phyloP scores from a whole-genome alignment of 2,888 invertebrate genomes.

The Mesoligia furuncula region DNA sequence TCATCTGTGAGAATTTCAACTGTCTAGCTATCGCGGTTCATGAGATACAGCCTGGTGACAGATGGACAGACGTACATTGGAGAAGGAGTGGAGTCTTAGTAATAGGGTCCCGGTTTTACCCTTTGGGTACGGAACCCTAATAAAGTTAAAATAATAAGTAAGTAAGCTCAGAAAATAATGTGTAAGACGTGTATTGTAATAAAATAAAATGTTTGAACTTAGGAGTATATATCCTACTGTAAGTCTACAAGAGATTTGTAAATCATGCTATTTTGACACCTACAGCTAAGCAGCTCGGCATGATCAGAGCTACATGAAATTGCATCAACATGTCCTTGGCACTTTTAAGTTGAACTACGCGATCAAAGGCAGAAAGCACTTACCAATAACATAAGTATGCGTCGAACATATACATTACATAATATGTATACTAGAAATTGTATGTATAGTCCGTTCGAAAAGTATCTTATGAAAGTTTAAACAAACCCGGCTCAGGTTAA shows the following conservation, averaged over 20 bases:
- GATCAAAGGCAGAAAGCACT: not conserved
- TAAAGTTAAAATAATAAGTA: not conserved
- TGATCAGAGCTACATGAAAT: slow-evolving; percentile 14
- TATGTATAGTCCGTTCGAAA: not conserved
- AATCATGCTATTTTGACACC: not conserved
- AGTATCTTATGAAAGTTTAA: not conserved
- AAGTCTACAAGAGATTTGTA: not conserved
- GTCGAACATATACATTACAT: no score
- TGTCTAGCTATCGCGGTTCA: no score
- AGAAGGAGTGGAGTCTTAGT: no score
- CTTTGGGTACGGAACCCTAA: no score
- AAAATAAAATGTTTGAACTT: slow-evolving; percentile 7
- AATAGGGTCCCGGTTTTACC: no score
- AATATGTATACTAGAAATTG: slow-evolving; percentile 2
- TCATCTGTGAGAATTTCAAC: no score
- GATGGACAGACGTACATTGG: no score
- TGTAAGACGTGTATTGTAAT: not conserved
- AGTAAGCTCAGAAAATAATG: not conserved
- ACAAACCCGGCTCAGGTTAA: not conserved
- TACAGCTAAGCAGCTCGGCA: not conserved
- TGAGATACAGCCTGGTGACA: no score
- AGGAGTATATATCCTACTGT: not conserved
- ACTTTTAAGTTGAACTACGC: not conserved
- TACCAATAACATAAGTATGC: slow-evolving; percentile 1
- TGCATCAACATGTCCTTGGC: not conserved